Percentiles rank a stretch among this genome's conserved stretches.
Conservation (phyloP, 2,888 invertebrate genomes). For the Ophion obscuratus region DNA sequence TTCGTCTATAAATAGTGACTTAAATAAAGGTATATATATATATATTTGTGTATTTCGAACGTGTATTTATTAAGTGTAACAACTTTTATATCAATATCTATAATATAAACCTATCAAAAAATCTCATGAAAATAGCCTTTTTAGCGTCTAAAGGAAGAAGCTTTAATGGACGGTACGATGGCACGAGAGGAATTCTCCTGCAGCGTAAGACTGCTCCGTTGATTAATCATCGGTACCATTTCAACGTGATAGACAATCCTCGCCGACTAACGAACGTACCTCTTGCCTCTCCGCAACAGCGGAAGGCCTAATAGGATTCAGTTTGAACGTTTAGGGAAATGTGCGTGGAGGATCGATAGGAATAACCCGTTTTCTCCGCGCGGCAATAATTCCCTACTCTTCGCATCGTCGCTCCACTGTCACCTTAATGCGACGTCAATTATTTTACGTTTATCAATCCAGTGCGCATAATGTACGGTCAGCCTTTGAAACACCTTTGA, state of each 20-base stretch:
- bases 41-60: no score
- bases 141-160: no score
- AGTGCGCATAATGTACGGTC: constrained; percentile 6
- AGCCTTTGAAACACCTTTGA: neutral
- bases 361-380: constrained; percentile 61
- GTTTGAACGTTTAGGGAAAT: constrained; percentile 67
- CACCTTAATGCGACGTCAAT: constrained; percentile 64
- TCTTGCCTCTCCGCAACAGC: constrained; percentile 28
- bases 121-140: no score
- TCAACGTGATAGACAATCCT: constrained; percentile 60
- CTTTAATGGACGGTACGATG: no score
- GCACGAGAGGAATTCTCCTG: no score
- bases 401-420: constrained; percentile 19
- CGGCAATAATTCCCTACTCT: constrained; percentile 50
- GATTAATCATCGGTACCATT: constrained; percentile 65
- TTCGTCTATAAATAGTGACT: no score
- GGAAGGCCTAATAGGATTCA: constrained; percentile 60
- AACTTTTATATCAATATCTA: no score
- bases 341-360: constrained; percentile 61
- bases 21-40: no score
- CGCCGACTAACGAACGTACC: constrained; percentile 60
- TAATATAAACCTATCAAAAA: no score
- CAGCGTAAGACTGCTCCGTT: constrained; percentile 19
- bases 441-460: constrained; percentile 40
- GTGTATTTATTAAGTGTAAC: no score